Evolutionary conservation across 2,113 vertebrate genomes (phyloP).

Genomic region (Drymodes brunneopygia): DNA sequence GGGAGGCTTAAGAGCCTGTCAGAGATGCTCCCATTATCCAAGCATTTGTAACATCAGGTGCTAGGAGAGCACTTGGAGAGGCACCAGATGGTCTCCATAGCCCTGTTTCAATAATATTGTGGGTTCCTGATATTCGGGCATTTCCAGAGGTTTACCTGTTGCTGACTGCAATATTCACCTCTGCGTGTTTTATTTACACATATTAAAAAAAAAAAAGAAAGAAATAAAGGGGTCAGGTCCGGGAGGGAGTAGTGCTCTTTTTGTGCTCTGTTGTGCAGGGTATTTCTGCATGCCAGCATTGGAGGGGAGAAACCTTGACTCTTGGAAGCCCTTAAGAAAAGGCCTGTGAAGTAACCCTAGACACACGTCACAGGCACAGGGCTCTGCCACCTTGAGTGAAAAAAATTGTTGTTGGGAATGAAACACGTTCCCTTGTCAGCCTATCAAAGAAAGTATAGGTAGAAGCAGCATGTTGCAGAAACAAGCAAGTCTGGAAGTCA

Average conservation of each 20-base stretch:
- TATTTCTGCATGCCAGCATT: background rate
- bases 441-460: background rate
- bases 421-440: background rate
- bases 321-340: background rate
- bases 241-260: background rate
- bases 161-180: background rate
- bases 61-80: background rate
- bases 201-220: too few relatives aligned
- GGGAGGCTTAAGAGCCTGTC: background rate
- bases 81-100: background rate
- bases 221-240: background rate
- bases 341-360: background rate
- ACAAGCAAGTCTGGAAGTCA: background rate
- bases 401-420: background rate
- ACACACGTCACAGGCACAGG: accelerated
- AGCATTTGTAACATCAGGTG: background rate
- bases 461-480: background rate
- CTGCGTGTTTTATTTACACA: background rate
- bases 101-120: background rate
- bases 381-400: background rate
- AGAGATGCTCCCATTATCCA: background rate
- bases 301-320: background rate
- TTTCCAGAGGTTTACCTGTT: background rate
- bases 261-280: background rate
- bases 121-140: background rate